These are phyloP conservation scores for Caenorhabditis doughertyi DNA, from an alignment of 2,888 invertebrate genomes.

Conservation along the genomic window DNA sequence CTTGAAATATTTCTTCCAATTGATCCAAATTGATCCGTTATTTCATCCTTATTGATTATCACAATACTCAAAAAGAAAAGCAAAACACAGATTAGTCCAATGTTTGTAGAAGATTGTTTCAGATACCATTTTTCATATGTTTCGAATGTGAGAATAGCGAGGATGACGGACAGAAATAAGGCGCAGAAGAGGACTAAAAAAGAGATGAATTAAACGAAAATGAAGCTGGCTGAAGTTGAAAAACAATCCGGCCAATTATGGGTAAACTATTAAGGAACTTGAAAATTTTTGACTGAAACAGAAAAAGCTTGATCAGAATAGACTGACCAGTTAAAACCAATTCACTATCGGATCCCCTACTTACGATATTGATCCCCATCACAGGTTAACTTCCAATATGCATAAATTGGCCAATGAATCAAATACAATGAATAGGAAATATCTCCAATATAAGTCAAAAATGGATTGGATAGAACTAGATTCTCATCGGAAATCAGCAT, in stretches of 20 bases:
- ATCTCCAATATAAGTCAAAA: constrained; percentile 39
- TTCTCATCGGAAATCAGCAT: constrained; percentile 19
- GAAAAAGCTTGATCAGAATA: no score
- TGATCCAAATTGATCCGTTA: background rate
- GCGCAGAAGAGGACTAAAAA: constrained; percentile 22
- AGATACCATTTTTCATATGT: constrained; percentile 57
- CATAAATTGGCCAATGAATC: constrained; percentile 46
- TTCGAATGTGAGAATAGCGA: constrained; percentile 16
- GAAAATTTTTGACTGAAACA: no score
- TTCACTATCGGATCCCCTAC: background rate
- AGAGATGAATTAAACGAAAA: background rate
- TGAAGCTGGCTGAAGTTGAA: background rate
- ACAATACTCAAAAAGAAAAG: constrained; percentile 29
- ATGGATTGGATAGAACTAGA: background rate
- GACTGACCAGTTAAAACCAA: no score
- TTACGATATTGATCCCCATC: background rate
- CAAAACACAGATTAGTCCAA: constrained; percentile 2
- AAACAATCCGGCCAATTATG: no score
- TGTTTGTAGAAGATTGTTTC: constrained; percentile 4
- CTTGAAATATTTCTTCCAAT: background rate
- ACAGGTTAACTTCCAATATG: constrained; percentile 11
- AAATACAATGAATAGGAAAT: constrained; percentile 43
- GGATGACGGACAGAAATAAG: background rate
- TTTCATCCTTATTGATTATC: constrained; percentile 37
- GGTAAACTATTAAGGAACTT: no score